phyloP scores from a whole-genome alignment of 2,113 vertebrate genomes.

The Dromas ardeola region DNA sequence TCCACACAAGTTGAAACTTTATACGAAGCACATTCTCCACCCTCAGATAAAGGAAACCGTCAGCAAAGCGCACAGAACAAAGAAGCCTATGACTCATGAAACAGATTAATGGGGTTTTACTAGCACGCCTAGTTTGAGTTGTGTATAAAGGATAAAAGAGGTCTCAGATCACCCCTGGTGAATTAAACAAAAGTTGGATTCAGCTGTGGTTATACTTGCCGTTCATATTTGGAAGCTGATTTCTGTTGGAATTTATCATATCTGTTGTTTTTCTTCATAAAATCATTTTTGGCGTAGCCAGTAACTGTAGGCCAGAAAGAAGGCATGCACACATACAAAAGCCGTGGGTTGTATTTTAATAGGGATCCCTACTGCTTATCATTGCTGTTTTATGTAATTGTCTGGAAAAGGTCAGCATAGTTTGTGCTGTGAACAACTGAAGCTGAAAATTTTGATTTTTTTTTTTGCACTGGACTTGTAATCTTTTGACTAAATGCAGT shows the following conservation, averaged over 20 bases:
- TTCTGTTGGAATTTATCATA: conserved; percentile 29
- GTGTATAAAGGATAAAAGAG: conserved; percentile 25
- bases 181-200: conserved; percentile 13
- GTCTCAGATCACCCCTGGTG: neutral
- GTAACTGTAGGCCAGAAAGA: neutral
- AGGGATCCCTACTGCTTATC: conserved; percentile 63
- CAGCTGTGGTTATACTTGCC: neutral
- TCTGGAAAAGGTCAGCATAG: conserved; percentile 63
- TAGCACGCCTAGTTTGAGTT: neutral
- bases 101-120: conserved; percentile 27
- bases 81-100: conserved; percentile 53
- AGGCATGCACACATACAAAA: conserved; percentile 37
- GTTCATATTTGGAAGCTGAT: neutral
- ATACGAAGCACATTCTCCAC: conserved; percentile 34
- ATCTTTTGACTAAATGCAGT: neutral
- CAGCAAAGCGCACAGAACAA: neutral
- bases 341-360: conserved; percentile 55
- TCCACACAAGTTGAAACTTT: neutral
- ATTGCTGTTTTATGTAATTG: conserved; percentile 53
- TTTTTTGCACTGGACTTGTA: neutral
- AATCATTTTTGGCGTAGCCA: conserved; percentile 4
- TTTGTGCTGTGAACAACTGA: conserved; percentile 37
- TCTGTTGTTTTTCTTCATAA: conserved; percentile 44
- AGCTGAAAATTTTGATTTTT: neutral
- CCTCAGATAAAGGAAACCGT: conserved; percentile 11